A percentile compares a stretch with the other conserved stretches of the same genome.
These are phyloP conservation scores for Onthophagus sagittarius DNA, from an alignment of 2,888 invertebrate genomes.

Conservation along the genomic window DNA sequence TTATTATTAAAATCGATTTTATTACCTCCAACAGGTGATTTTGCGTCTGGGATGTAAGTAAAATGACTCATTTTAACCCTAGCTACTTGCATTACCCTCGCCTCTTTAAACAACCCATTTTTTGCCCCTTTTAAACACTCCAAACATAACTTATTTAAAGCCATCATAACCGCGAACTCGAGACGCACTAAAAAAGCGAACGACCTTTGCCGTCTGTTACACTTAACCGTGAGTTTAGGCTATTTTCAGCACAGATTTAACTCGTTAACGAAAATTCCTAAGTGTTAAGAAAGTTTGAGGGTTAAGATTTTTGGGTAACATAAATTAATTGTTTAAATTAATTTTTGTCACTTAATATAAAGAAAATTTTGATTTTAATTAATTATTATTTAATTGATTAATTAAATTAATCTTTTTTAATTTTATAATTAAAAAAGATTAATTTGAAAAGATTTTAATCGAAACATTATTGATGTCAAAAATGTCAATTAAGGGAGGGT, in stretches of 20 bases:
- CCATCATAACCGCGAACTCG: conserved; percentile 28
- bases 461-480: too few relatives aligned
- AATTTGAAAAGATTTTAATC: too few relatives aligned
- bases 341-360: too few relatives aligned
- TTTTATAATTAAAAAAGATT: too few relatives aligned
- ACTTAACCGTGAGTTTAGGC: background rate
- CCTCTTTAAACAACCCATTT: conserved; percentile 24
- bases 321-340: too few relatives aligned
- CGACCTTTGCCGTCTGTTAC: background rate
- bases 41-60: conserved; percentile 58
- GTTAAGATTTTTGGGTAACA: background rate
- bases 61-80: conserved; percentile 51
- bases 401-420: too few relatives aligned
- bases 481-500: too few relatives aligned
- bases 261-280: background rate
- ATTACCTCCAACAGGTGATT: conserved; percentile 51
- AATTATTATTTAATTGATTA: too few relatives aligned
- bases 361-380: too few relatives aligned
- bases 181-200: background rate
- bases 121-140: conserved; percentile 29
- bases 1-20: background rate
- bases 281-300: background rate
- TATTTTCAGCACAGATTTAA: background rate
- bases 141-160: conserved; percentile 35
- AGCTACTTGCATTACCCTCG: conserved; percentile 32